These are phyloP conservation scores for Stenoptilia bipunctidactyla DNA, from an alignment of 2,888 invertebrate genomes.

Conservation along the genomic window DNA sequence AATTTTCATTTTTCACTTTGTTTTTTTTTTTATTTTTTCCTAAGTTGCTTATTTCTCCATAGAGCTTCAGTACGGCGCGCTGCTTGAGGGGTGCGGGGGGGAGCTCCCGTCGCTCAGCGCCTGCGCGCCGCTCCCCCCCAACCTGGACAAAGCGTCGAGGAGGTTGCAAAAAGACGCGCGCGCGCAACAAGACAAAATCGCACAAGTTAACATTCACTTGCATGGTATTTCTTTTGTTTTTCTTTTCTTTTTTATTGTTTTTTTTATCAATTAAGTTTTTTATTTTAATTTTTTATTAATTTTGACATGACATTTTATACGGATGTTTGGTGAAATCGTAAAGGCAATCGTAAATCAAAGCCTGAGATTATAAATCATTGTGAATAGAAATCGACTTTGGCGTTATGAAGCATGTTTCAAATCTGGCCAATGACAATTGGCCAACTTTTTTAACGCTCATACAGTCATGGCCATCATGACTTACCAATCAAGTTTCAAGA, in stretches of 20 bases:
- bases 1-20: no score
- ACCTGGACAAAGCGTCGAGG: slow-evolving; percentile 73
- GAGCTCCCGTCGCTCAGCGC: slow-evolving; percentile 62
- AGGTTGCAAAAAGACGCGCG: slow-evolving; percentile 74
- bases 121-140: slow-evolving; percentile 62
- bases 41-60: slow-evolving; percentile 24
- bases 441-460: no score
- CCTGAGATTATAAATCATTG: no score
- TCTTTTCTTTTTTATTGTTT: slow-evolving; percentile 13
- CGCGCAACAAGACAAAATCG: slow-evolving; percentile 80
- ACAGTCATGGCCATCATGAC: no score
- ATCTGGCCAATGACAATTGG: no score
- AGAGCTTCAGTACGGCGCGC: slow-evolving; percentile 72
- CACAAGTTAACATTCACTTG: slow-evolving; percentile 85
- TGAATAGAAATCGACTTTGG: no score
- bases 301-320: no score
- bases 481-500: no score
- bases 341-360: no score
- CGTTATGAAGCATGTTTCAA: no score
- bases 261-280: slow-evolving; percentile 14
- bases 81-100: slow-evolving; percentile 68
- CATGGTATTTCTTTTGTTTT: slow-evolving; percentile 74
- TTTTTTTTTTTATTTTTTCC: slow-evolving; percentile 25
- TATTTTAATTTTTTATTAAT: no score
- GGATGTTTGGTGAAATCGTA: no score